A percentile compares a stretch with the other conserved stretches of the same genome.
phyloP scores from a whole-genome alignment of 1,140 invertebrate genomes.

The Fopius arisanus region DNA sequence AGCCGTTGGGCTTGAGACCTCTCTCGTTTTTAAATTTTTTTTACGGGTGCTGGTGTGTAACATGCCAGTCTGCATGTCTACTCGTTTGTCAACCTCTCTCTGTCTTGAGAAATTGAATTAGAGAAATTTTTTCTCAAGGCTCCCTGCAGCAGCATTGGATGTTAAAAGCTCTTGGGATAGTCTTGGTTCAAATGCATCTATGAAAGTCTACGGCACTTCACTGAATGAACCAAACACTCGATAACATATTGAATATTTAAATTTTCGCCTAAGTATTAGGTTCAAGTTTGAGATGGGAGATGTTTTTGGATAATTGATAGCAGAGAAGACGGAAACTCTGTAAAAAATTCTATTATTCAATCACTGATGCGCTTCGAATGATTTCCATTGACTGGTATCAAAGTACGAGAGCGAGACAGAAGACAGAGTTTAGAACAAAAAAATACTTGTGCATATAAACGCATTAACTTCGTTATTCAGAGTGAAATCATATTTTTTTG shows the following conservation, averaged over 20 bases:
- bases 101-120: background rate
- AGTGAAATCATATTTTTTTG: conserved; percentile 49
- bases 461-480: conserved; percentile 37
- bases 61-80: background rate
- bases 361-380: background rate
- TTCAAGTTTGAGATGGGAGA: too few species aligned
- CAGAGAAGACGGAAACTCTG: background rate
- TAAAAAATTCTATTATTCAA: background rate
- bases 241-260: too few species aligned
- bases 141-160: too few species aligned
- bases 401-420: conserved; percentile 15
- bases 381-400: background rate
- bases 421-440: conserved; percentile 22
- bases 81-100: background rate
- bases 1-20: background rate
- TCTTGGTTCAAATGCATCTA: too few species aligned
- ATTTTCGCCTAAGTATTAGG: too few species aligned
- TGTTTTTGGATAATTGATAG: conserved; percentile 5
- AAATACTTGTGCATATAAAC: conserved; percentile 21
- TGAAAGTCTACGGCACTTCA: too few species aligned
- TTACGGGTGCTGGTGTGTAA: background rate
- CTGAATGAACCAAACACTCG: too few species aligned
- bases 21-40: background rate
- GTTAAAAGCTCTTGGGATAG: too few species aligned
- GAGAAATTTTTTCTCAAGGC: background rate